Evolutionary conservation across 1,140 invertebrate genomes (phyloP).

Genomic region (Hypothenemus hampei): DNA sequence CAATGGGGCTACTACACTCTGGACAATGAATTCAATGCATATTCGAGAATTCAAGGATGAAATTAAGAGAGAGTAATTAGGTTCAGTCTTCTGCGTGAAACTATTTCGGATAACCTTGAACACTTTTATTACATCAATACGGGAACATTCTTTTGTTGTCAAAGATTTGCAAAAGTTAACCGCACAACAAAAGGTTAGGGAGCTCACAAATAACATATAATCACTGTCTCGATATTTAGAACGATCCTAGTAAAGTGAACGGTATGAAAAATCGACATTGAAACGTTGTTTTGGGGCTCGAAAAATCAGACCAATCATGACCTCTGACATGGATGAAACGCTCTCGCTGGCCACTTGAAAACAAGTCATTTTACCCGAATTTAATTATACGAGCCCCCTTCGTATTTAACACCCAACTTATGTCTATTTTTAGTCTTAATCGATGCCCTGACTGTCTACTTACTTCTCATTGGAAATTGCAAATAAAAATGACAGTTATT

Average conservation of each 20-base stretch:
- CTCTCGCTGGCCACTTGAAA: conserved; percentile 19
- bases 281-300: conserved; percentile 18
- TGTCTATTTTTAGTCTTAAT: too few relatives aligned
- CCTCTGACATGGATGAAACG: conserved; percentile 35
- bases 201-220: too few relatives aligned
- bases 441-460: conserved; percentile 30
- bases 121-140: conserved; percentile 30
- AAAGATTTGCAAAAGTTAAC: background rate
- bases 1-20: too few relatives aligned
- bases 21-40: too few relatives aligned
- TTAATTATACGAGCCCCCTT: too few relatives aligned
- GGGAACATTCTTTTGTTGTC: conserved; percentile 21
- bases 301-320: conserved; percentile 31
- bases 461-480: conserved; percentile 37
- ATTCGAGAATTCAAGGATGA: too few relatives aligned
- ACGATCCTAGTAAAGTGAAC: too few relatives aligned
- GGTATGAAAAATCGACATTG: conserved; percentile 4
- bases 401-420: too few relatives aligned
- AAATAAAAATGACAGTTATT: conserved; percentile 26
- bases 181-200: background rate
- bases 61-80: background rate
- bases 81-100: background rate
- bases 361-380: conserved; percentile 8
- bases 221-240: too few relatives aligned
- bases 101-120: conserved; percentile 32